Evolutionary conservation across 2,113 vertebrate genomes (phyloP).

Genomic region (Talpa occidentalis): DNA sequence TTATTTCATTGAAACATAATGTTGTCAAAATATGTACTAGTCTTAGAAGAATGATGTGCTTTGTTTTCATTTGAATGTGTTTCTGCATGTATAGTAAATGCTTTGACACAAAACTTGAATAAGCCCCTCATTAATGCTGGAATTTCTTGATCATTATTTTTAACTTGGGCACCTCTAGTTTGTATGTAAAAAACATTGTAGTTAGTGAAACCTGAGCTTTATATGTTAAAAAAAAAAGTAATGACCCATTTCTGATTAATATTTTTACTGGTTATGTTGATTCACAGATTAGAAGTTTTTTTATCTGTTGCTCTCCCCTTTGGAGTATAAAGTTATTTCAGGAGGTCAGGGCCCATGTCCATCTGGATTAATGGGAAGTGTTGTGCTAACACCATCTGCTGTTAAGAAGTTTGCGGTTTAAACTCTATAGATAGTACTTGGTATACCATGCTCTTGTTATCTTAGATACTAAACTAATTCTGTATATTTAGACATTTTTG

Average conservation of each 20-base stretch:
- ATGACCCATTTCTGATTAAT: neutral
- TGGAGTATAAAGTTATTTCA: constrained; percentile 43
- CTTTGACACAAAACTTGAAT: constrained; percentile 4
- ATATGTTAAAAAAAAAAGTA: neutral
- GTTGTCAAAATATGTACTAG: neutral
- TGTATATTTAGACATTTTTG: neutral
- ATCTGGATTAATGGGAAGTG: constrained; percentile 2
- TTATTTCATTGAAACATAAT: constrained; percentile 3
- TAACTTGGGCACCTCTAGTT: neutral
- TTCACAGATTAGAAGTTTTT: neutral
- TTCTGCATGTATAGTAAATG: neutral
- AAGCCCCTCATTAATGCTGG: neutral
- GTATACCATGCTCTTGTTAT: neutral
- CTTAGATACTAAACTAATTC: constrained; percentile 4
- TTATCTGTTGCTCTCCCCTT: constrained; percentile 4
- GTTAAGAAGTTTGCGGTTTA: neutral
- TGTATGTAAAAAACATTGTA: neutral
- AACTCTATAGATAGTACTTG: neutral
- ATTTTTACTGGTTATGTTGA: constrained; percentile 40
- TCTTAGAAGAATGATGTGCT: neutral
- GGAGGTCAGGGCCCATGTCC: neutral
- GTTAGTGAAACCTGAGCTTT: constrained; percentile 4
- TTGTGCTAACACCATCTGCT: neutral
- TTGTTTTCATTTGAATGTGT: constrained; percentile 35
- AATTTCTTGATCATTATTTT: neutral